Base-by-base conservation (phyloP, 2,888 invertebrate genomes). In the Petrolisthes cinctipes region DNA sequence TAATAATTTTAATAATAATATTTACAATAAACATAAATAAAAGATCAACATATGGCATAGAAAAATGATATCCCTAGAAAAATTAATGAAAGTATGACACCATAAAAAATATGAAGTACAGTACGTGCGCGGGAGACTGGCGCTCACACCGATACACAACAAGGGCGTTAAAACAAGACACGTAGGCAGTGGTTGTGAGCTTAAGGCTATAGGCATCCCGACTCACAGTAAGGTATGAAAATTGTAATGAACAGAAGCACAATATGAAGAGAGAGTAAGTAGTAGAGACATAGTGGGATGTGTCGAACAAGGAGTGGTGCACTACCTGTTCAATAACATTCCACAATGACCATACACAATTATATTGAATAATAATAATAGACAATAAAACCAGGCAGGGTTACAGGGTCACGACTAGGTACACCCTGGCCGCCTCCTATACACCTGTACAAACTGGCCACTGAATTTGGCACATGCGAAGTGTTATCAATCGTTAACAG, bases 1-100 rank as follows among this genome's bases (percentile, higher is more conserved):
- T 85, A 68, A 85, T 57, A 66, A 84, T 84, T 37, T 71, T 86
- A 82, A 68, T 83, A 79, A 87, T 83, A 75, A 88, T 88, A 88
- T 84, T 56, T 84, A 88, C 84, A 88, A 66, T 84, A 56, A 84
- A 84, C 80, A 88, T 88, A 88, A 88, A 84, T 84, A 88, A 57
- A 86, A 78, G 68, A 81, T 81, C 61, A 88, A 81, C 80, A 88
- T 88, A 82, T 88, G 76, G 56, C 81, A 66, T 75, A 76, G 76
- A 85, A 83, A 83, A 85, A 85, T 80, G 51, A 80, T 61, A 82
- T 82, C 73, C 86, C 73, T 86, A 82, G 37, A 84, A 56, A 86
- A 85, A 82, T 53, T 53, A 56, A n/a, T n/a, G 14, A n/a, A 68
- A 78, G 7, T 78, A 78, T 78, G 66, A 84, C 68, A 66, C 54